Evolutionary conservation across 2,888 invertebrate species (phyloP), one percentile per base, ranked within the genome.

Genomic region (Hecatera dysodea): DNA sequence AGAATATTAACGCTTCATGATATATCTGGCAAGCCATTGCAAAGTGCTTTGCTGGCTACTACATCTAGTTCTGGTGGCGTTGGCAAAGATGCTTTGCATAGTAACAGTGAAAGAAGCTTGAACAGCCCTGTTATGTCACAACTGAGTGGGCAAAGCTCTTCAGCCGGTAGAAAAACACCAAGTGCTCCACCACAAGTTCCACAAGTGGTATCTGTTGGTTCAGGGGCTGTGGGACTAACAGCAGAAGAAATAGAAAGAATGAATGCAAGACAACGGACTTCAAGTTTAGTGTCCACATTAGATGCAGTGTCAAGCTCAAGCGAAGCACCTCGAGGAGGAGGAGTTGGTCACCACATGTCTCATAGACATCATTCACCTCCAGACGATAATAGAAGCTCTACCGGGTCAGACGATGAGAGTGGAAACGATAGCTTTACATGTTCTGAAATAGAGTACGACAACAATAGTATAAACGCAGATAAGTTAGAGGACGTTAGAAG

Each of bases 371-470:
- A 97, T 89, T 97, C 97, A 36, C 97, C 97, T 22, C 97, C 97
- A 50, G 97, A 97, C 27, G 97, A 97, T 85, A 97, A 98, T 84
- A 97, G 98, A 87, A 97, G 98, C 87, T 98, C 98, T 15, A 98
- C 98, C 0, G 96, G 95, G 5, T 98, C 98, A 12, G 98, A 99
- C 15, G 98, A 99, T 86, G 99, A 99, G 91, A 99, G 99, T 93
- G 98, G 98, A 80, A 99, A 99, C 93, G 99, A 99, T 91, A 99
- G 99, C 86, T 99, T 99, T 95, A 99, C 99, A 17, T 99, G 99
- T 95, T 99, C 99, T 0, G 99, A 99, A 96, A 99, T 99, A 90
- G 99, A 99, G 93, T 99, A 99, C 91, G 99, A 99, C 89, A 98
- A 99, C 90, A 98, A 98, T 88, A 98, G 98, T 87, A 95, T 98